Evolutionary conservation across 2,113 vertebrate genomes (phyloP).

Genomic region (Numenius arquata): DNA sequence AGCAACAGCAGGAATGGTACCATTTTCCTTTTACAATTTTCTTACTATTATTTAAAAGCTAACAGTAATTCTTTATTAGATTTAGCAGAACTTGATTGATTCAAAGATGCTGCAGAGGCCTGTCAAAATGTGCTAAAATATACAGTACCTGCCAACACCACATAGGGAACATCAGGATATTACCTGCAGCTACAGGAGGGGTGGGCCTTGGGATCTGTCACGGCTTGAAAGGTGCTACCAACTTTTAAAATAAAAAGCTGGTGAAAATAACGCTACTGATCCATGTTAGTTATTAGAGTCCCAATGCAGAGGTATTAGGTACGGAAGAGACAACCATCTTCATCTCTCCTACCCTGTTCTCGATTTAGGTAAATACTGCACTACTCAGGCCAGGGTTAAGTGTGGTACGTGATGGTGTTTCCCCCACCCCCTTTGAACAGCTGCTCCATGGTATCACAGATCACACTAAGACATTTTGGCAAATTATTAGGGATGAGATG

Average conservation of each 20-base stretch:
- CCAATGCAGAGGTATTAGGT: background rate
- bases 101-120: conserved; percentile 20
- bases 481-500: background rate
- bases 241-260: background rate
- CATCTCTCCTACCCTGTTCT: background rate
- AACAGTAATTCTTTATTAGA: conserved; percentile 38
- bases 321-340: background rate
- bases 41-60: conserved; percentile 11
- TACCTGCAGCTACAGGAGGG: conserved; percentile 47
- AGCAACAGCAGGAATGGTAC: background rate
- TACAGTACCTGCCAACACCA: conserved; percentile 54
- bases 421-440: background rate
- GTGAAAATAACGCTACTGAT: background rate
- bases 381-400: background rate
- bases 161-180: conserved; percentile 34
- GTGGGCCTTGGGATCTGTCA: conserved; percentile 14
- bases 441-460: background rate
- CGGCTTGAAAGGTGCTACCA: conserved; percentile 13
- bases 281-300: background rate
- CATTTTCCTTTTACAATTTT: background rate
- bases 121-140: conserved; percentile 67
- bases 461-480: background rate
- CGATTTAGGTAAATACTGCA: background rate
- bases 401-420: accelerated
- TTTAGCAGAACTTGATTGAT: conserved; percentile 57